Base-by-base conservation (phyloP, 2,888 invertebrate species). In the Galeopsomyia nigrocyanea region DNA sequence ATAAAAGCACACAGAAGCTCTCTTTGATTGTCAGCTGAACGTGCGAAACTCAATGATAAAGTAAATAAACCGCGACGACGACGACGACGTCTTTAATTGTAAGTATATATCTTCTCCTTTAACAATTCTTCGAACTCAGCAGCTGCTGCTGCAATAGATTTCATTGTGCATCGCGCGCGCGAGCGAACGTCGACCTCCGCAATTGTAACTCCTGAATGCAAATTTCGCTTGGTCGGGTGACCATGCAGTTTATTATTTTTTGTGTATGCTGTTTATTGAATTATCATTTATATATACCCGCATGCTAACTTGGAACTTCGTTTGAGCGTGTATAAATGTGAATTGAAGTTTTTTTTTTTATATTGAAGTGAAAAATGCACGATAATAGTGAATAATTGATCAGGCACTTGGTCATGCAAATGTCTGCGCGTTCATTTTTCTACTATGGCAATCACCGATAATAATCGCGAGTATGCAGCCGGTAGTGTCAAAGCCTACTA, bases 391-490 rank as follows among this genome's bases (percentile, higher is more conserved):
- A 39, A 39, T 39, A 39, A 39, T 39, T 10, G 39, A 39, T 39
- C 7, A 7, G 55, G 9, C 13, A 22, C 55, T 55, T 17, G 47
- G 17, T 14, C 53, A 53, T 65, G 64, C 58, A 65, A 70, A 61
- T 51, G 14, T n/a, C 2, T 19, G 19, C 9, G 26, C 21, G 39
- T 53, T 58, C 65, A 26, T 63, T 67, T 69, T 49, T 69, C 66
- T 73, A 58, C 73, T 55, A 55, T 63, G 55, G 63, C 67, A 67
- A 71, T 71, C 64, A 71, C 62, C 66, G 66, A 74, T 70, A 74
- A 74, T 62, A 55, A 73, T 73, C 66, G 51, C 17, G 5, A 26
- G 7, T 19, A 63, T 53, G 17, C 66, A 53, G 70, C 53, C 70
- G 70, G 67, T 74, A 74, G 21, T 71, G 68, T 74, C 74, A 68